These are phyloP conservation scores for Pogonognathellus flavescens DNA, from an alignment of 1,140 invertebrate species.

Conservation along the genomic window DNA sequence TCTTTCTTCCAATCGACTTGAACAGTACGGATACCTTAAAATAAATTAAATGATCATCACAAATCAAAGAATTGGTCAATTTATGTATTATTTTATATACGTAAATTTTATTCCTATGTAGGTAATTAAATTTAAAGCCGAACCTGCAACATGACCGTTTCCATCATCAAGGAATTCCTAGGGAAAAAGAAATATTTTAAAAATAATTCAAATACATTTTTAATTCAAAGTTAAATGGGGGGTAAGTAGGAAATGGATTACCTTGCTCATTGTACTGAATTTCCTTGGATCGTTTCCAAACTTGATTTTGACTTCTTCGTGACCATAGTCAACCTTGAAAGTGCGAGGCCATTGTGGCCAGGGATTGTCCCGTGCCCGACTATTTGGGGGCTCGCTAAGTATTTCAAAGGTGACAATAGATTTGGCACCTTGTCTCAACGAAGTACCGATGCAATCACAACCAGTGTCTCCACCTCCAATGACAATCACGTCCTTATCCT, in stretches of 20 bases:
- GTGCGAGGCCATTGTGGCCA: slow-evolving; percentile 98
- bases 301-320: slow-evolving; percentile 94
- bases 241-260: slow-evolving; percentile 68
- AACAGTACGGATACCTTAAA: slow-evolving; percentile 87
- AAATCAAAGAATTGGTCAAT: no score
- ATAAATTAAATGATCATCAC: neutral
- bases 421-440: slow-evolving; percentile 95
- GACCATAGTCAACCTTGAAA: slow-evolving; percentile 98
- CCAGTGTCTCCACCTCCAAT: slow-evolving; percentile 99
- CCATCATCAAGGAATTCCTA: slow-evolving; percentile 94
- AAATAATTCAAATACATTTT: slow-evolving; percentile 15
- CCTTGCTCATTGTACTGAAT: slow-evolving; percentile 92
- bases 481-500: slow-evolving; percentile 95
- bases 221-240: neutral
- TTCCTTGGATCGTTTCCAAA: slow-evolving; percentile 94
- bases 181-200: slow-evolving; percentile 57
- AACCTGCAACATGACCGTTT: slow-evolving; percentile 81
- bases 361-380: slow-evolving; percentile 88
- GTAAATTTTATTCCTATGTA: no score
- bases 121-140: no score
- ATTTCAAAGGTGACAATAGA: slow-evolving; percentile 98
- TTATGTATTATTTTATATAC: no score
- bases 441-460: slow-evolving; percentile 98
- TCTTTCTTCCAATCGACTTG: slow-evolving; percentile 95
- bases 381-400: slow-evolving; percentile 88